A percentile compares a stretch with the other conserved stretches of the same genome.
phyloP scores from a whole-genome alignment of 2,888 invertebrate species.

The Dysmachus trigonus region DNA sequence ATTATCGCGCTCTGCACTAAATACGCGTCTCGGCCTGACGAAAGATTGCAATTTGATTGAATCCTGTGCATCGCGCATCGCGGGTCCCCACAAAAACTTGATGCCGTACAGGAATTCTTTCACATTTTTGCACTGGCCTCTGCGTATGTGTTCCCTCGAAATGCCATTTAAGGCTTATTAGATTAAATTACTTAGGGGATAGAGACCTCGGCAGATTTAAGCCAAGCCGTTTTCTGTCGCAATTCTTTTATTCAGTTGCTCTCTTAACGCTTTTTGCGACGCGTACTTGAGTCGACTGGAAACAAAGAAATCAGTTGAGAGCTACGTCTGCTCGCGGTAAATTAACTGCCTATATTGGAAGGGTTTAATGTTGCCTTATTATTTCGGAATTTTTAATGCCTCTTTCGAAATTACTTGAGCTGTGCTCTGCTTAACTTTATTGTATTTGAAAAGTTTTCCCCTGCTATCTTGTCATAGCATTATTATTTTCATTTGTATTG shows the following conservation, averaged over 20 bases:
- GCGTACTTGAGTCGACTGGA: background rate
- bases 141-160: slow-evolving; percentile 1
- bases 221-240: background rate
- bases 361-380: background rate
- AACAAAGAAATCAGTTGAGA: background rate
- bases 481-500: no score
- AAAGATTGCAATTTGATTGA: slow-evolving; percentile 36
- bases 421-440: background rate
- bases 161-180: slow-evolving; percentile 34
- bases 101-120: slow-evolving; percentile 30
- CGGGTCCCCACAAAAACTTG: slow-evolving; percentile 13
- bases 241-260: background rate
- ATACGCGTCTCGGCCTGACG: slow-evolving; percentile 14
- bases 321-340: background rate
- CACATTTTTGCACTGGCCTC: slow-evolving; percentile 21
- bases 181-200: slow-evolving; percentile 35
- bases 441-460: background rate
- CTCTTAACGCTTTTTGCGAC: background rate
- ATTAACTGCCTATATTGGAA: background rate
- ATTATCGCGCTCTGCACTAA: slow-evolving; percentile 36
- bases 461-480: no score
- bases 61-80: slow-evolving; percentile 6
- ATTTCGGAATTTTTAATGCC: background rate
- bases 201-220: background rate
- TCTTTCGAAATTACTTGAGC: background rate